Evolutionary conservation across 2,113 vertebrate species (phyloP), one percentile per base, ranked within the genome.

Genomic region (Gulo gulo): DNA sequence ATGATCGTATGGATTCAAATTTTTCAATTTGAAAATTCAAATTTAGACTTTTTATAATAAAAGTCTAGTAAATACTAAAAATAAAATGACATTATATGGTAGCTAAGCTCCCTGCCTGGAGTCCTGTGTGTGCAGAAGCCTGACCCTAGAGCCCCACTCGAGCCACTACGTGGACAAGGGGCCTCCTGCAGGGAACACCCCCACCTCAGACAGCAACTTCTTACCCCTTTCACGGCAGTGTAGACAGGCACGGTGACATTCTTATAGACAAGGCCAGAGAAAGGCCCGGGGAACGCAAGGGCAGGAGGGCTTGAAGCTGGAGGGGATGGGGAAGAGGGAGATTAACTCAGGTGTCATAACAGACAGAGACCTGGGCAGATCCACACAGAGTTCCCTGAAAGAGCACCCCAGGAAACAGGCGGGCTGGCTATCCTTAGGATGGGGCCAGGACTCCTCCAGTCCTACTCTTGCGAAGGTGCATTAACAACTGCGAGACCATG

Each of bases 151-250:
- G 63, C 12, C 31, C n/a, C 20, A 12, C 21, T 42, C 15, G 4
- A 34, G 88, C 45, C 71, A 31, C 12, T 55, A 24, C 3, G 52
- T 34, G 31, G 67, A 16, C 0, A 0, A 47, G 50, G 31, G 36
- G 18, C 45, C 59, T 76, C 26, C 47, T n/a, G 6, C 13, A 9
- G 4, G n/a, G 55, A n/a, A 63, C 15, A 8, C 24, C 52, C 81
- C 6, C 3, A 78, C 73, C 73, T 47, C 1, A 2, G 26, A 34
- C 0, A 34, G 91, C 10, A 20, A 31, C 65, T 93, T 96, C 95
- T 99, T 98, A 99, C 99, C 99, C 99, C 99, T 98, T 99, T 99
- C 97, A 99, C 98, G 94, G 99, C 99, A 13, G 99, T 99, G 98
- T 99, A 99, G 96, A 99, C 99, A 23, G 99, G 99, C 92, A 99